These are phyloP conservation scores for Alsophila aescularia DNA, from an alignment of 2,888 invertebrate species.

Conservation along the genomic window DNA sequence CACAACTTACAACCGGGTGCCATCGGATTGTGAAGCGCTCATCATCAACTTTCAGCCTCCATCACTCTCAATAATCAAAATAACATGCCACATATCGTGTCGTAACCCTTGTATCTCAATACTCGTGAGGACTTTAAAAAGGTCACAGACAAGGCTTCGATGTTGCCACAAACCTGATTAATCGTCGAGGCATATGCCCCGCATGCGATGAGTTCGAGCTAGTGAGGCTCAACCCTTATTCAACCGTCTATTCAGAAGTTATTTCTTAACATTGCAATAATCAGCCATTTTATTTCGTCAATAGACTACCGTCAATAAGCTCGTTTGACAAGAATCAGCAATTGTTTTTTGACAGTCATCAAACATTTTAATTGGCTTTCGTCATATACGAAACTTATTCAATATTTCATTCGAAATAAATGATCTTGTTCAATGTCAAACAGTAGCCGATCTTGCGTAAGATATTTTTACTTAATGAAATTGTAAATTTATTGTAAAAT, in stretches of 20 bases:
- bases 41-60: too few relatives aligned
- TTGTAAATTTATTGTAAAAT: not conserved
- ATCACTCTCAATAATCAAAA: too few relatives aligned
- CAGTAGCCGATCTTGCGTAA: not conserved
- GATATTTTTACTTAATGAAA: not conserved
- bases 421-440: slow-evolving; percentile 16
- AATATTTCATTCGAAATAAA: not conserved
- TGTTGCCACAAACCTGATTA: too few relatives aligned
- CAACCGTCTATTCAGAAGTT: slow-evolving; percentile 34
- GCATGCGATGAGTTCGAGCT: too few relatives aligned
- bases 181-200: too few relatives aligned
- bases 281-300: slow-evolving; percentile 20
- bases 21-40: too few relatives aligned
- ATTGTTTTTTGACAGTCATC: slow-evolving; percentile 28
- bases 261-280: slow-evolving; percentile 31
- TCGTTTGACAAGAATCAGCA: slow-evolving; percentile 13
- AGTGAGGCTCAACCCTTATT: slow-evolving; percentile 6
- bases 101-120: too few relatives aligned
- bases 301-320: slow-evolving; percentile 18
- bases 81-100: too few relatives aligned
- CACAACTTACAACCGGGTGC: too few relatives aligned
- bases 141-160: too few relatives aligned
- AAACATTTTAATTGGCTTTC: slow-evolving; percentile 17
- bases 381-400: slow-evolving; percentile 4
- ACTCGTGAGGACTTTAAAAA: too few relatives aligned